These are phyloP conservation scores for Ammospiza nelsoni DNA, from an alignment of 2,113 vertebrate species.

Conservation along the genomic window DNA sequence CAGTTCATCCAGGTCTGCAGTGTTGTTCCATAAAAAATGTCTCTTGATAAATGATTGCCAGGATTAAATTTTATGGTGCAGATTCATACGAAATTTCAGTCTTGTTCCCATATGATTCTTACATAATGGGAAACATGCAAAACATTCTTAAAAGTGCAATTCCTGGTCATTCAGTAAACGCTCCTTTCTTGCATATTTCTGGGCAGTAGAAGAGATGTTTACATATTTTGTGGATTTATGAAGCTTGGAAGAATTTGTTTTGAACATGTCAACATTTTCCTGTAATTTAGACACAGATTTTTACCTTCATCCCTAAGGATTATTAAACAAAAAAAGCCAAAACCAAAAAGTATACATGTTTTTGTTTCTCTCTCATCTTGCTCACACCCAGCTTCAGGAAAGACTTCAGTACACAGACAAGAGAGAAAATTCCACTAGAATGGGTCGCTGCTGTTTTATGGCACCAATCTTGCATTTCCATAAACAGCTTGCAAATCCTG, in stretches of 20 bases:
- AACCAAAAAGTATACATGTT: not conserved
- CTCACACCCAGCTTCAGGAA: not conserved
- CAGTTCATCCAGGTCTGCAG: constrained; percentile 21
- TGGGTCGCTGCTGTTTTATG: not conserved
- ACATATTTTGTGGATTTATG: not conserved
- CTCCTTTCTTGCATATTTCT: constrained; percentile 1
- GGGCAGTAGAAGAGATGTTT: not conserved
- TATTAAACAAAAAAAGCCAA: not conserved
- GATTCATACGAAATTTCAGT: constrained; percentile 45
- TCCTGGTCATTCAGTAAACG: not conserved
- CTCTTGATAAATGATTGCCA: constrained; percentile 60
- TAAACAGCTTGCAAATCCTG: not conserved
- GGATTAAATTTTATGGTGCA: constrained; percentile 58
- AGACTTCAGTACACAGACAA: not conserved
- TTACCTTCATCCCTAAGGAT: not conserved
- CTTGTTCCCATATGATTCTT: constrained; percentile 62
- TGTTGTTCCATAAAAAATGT: constrained; percentile 19
- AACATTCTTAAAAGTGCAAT: constrained; percentile 18
- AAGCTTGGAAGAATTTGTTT: not conserved
- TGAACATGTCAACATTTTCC: not conserved
- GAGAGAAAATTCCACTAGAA: not conserved
- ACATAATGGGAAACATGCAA: constrained; percentile 63
- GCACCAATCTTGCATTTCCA: not conserved
- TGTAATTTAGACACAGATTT: not conserved
- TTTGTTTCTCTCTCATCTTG: not conserved